Evolutionary conservation across 2,113 vertebrate species (phyloP).

Genomic region (Zapus hudsonius): DNA sequence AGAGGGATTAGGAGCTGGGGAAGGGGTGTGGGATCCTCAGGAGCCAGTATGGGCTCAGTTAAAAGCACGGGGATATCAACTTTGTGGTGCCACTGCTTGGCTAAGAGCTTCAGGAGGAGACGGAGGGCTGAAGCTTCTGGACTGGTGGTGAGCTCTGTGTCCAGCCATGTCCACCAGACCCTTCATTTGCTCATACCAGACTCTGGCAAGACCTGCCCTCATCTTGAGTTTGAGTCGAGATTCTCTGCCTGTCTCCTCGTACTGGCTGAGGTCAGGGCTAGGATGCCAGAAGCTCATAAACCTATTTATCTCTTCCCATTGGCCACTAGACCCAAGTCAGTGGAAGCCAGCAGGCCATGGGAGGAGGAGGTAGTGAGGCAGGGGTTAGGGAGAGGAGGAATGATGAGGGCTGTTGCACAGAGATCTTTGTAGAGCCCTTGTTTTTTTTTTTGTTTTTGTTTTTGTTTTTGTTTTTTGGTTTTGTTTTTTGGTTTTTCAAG

Average conservation of each 20-base stretch:
- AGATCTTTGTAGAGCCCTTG: background rate
- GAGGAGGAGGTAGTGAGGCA: fast-evolving
- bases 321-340: background rate
- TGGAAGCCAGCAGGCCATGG: background rate
- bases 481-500: too few relatives aligned
- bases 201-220: background rate
- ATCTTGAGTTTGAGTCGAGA: background rate
- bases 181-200: background rate
- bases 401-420: background rate
- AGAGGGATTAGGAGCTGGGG: background rate
- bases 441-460: too few relatives aligned
- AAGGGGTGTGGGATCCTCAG: background rate
- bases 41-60: background rate
- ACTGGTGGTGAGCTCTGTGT: too few relatives aligned
- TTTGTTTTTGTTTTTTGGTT: too few relatives aligned
- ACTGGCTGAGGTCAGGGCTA: background rate
- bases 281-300: background rate
- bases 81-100: background rate
- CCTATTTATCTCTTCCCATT: fast-evolving
- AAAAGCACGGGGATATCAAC: too few relatives aligned
- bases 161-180: background rate
- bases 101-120: background rate
- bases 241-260: background rate
- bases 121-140: background rate
- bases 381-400: background rate